Evolutionary conservation across 1,140 invertebrate genomes (phyloP).

Genomic region (Zaprionus africanus): DNA sequence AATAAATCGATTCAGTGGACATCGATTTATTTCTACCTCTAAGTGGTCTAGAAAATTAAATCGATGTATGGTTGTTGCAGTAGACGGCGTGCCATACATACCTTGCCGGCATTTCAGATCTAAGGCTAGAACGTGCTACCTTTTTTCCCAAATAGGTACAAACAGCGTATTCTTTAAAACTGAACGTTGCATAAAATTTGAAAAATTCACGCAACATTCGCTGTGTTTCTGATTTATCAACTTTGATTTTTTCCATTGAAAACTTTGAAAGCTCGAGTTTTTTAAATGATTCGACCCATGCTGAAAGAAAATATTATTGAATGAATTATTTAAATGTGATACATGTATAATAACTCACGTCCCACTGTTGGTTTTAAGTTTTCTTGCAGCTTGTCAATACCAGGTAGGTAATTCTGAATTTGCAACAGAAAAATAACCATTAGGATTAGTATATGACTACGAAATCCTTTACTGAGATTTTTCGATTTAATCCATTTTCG

Average conservation of each 20-base stretch:
- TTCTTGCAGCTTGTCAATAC: conserved; percentile 20
- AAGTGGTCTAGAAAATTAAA: neutral
- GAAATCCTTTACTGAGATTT: neutral
- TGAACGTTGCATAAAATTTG: conserved; percentile 26
- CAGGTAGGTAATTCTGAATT: conserved; percentile 24
- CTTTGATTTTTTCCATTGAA: conserved; percentile 8
- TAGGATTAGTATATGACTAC: conserved; percentile 32
- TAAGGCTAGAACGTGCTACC: neutral
- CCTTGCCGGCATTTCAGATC: conserved; percentile 14
- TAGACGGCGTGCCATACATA: conserved; percentile 15
- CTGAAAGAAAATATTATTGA: conserved; percentile 22
- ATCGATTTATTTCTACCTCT: no score
- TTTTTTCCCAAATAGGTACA: conserved; percentile 40
- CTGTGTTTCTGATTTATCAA: neutral
- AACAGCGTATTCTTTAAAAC: neutral
- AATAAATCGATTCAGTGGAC: no score
- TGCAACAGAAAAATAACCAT: conserved; percentile 54
- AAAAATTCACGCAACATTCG: conserved; percentile 22
- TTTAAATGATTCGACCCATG: conserved; percentile 13
- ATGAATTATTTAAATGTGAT: neutral
- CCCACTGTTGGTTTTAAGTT: neutral
- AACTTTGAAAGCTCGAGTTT: neutral
- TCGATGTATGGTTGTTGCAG: neutral
- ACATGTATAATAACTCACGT: conserved; percentile 29
- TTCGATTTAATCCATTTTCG: conserved; percentile 20